These are phyloP conservation scores for Biston betularia DNA, from an alignment of 2,888 invertebrate species.

Conservation along the genomic window DNA sequence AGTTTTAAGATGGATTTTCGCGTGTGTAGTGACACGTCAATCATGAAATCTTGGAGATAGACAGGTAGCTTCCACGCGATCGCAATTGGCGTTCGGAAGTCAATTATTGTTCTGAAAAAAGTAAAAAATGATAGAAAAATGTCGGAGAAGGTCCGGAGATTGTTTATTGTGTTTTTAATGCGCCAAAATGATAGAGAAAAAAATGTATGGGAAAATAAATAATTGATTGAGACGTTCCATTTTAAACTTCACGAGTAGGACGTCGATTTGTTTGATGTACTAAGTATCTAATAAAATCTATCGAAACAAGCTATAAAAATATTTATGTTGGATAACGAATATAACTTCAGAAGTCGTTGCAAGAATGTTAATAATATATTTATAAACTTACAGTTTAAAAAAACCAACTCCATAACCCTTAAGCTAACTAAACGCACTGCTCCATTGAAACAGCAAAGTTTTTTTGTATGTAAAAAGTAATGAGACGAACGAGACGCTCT, in stretches of 20 bases:
- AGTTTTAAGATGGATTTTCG: conserved; percentile 49
- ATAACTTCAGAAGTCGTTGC: no score
- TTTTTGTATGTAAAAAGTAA: no score
- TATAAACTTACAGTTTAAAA: no score
- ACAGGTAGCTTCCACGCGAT: conserved; percentile 65
- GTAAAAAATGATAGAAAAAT: conserved; percentile 36
- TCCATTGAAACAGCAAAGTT: no score
- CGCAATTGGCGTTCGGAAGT: conserved; percentile 73
- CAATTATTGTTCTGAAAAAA: conserved; percentile 62
- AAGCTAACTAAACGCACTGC: no score
- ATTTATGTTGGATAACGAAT: no score
- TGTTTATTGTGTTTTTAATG: conserved; percentile 46
- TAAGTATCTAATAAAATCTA: background rate
- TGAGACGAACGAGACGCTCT: no score
- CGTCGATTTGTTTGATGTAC: conserved; percentile 13
- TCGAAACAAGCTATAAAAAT: background rate
- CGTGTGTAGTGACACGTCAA: conserved; percentile 47
- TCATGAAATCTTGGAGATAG: conserved; percentile 64
- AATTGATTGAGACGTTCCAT: conserved; percentile 1
- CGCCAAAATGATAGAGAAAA: conserved; percentile 33
- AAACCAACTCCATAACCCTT: no score
- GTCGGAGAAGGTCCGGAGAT: conserved; percentile 53
- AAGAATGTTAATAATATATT: no score
- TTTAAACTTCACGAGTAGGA: conserved; percentile 2
- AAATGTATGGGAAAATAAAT: background rate